These are phyloP conservation scores for Xiphorhynchus erythropygius DNA, from an alignment of 2,797 vertebrate species.

Conservation along the genomic window DNA sequence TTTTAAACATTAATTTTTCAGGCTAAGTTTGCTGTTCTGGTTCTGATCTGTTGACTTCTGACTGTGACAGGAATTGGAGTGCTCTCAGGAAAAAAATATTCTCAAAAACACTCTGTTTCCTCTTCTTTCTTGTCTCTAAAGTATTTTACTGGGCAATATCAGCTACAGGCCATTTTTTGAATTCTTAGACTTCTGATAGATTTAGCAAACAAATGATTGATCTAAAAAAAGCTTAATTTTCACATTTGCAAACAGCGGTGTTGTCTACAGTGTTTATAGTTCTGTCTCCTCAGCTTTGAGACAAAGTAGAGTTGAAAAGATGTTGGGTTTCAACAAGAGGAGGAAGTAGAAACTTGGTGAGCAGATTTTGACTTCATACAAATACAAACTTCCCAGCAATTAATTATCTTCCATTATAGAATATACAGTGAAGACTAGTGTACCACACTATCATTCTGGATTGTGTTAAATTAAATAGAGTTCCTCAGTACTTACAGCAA, in stretches of 20 bases:
- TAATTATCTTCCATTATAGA: neutral
- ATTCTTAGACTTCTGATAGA: neutral
- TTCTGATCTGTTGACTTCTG: neutral
- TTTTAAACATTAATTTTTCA: neutral
- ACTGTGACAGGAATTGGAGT: neutral
- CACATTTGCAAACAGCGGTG: neutral
- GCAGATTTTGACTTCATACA: neutral
- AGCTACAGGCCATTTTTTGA: neutral
- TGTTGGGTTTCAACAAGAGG: neutral
- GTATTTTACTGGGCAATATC: neutral
- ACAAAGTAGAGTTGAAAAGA: neutral
- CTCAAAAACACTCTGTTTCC: neutral
- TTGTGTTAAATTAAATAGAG: neutral
- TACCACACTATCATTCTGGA: neutral
- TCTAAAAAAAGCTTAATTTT: neutral
- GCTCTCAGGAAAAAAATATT: neutral
- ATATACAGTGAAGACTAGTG: neutral
- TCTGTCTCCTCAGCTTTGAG: neutral
- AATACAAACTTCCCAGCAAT: neutral
- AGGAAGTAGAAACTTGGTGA: neutral
- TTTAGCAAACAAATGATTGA: neutral
- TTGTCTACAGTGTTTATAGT: neutral
- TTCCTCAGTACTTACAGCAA: neutral
- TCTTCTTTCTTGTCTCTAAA: neutral
- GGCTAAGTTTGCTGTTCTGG: neutral